Conservation (phyloP, 37 sponge, comb jelly and placozoan species). For the Halisarca cf. caerulea region DNA sequence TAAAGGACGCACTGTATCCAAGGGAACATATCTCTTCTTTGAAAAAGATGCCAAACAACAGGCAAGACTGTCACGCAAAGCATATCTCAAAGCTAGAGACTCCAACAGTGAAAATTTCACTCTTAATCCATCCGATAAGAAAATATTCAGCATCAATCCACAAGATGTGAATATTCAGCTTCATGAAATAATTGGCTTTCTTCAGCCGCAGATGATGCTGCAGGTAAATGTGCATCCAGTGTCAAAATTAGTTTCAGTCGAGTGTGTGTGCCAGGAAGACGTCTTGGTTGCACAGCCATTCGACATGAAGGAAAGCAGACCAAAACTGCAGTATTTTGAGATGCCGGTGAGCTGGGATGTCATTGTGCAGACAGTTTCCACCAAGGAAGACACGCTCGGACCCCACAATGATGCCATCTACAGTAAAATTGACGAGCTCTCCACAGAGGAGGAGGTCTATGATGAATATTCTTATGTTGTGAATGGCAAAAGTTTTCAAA, state of each 20-base stretch:
- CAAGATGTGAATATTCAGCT: neutral
- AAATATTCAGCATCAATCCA: conserved; percentile 5
- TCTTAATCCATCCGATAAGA: neutral
- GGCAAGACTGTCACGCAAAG: neutral
- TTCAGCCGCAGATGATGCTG: neutral
- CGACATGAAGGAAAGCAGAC: neutral
- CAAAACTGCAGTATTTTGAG: neutral
- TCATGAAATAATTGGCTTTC: conserved; percentile 11
- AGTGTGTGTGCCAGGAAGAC: neutral
- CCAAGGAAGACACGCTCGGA: too few species aligned
- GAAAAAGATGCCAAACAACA: neutral
- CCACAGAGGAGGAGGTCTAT: neutral
- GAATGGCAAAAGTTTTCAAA: neutral
- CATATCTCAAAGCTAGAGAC: neutral
- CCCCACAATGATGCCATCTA: neutral
- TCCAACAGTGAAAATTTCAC: neutral
- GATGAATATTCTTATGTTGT: neutral
- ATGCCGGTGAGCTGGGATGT: neutral
- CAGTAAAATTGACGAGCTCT: neutral
- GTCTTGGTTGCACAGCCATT: neutral
- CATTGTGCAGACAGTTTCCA: neutral
- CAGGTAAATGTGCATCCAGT: neutral
- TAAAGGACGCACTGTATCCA: neutral
- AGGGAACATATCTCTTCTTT: neutral
- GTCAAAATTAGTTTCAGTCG: neutral